phyloP scores from a whole-genome alignment of 2,888 invertebrate species.

The Parnassius apollo region DNA sequence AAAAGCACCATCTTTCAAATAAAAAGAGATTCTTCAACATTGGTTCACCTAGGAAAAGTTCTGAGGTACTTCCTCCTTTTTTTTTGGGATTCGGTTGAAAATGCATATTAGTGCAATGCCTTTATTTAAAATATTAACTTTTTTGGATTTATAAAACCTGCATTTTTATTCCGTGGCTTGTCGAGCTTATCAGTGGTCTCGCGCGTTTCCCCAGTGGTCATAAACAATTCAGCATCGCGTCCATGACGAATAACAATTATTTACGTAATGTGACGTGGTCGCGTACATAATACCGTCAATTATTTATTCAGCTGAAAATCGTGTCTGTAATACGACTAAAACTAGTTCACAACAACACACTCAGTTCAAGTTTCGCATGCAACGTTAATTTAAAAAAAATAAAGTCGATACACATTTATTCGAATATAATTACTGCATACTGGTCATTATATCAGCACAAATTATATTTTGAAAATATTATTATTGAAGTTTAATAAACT shows the following conservation, averaged over 20 bases:
- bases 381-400: not conserved
- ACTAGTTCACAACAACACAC: conserved; percentile 28
- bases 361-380: conserved; percentile 27
- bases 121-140: not conserved
- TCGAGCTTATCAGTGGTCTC: conserved; percentile 27
- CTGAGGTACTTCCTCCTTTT: too few relatives aligned
- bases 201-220: conserved; percentile 30
- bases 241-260: conserved; percentile 53
- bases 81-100: too few relatives aligned
- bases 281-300: conserved; percentile 42
- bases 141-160: not conserved
- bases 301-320: conserved; percentile 63
- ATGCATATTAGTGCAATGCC: too few relatives aligned
- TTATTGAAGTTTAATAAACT: too few relatives aligned
- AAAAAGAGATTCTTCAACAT: too few relatives aligned
- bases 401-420: not conserved
- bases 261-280: conserved; percentile 52
- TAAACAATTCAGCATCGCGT: conserved; percentile 57
- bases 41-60: too few relatives aligned
- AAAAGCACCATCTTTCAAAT: too few relatives aligned
- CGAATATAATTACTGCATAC: too few relatives aligned
- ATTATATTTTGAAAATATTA: too few relatives aligned
- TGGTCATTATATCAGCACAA: too few relatives aligned
- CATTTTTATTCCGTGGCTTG: conserved; percentile 15
- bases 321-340: conserved; percentile 48